These are phyloP conservation scores for Teleopsis dalmanni DNA, from an alignment of 1,140 invertebrate genomes.

Conservation along the genomic window DNA sequence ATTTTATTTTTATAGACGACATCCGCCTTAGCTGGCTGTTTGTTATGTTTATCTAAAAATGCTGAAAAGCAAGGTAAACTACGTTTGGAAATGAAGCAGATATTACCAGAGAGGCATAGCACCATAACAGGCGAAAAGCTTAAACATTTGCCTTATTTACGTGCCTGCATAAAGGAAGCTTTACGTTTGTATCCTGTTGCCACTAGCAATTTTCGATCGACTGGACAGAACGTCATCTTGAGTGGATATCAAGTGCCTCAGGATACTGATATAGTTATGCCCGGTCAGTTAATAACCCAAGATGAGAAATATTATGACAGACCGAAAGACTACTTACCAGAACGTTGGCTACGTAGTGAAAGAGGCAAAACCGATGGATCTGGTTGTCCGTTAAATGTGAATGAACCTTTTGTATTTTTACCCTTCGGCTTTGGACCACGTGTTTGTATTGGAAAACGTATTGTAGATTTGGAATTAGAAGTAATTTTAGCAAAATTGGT, in stretches of 20 bases:
- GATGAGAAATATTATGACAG: slow-evolving; percentile 46
- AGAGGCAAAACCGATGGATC: background rate
- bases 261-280: slow-evolving; percentile 47
- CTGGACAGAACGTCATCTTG: slow-evolving; percentile 47
- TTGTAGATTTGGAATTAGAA: slow-evolving; percentile 65
- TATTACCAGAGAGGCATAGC: slow-evolving; percentile 45
- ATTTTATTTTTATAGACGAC: slow-evolving; percentile 14
- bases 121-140: slow-evolving; percentile 49
- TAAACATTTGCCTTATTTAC: slow-evolving; percentile 51
- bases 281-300: slow-evolving; percentile 41
- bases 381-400: slow-evolving; percentile 29
- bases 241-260: slow-evolving; percentile 52
- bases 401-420: slow-evolving; percentile 55
- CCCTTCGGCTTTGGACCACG: slow-evolving; percentile 58
- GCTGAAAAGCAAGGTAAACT: slow-evolving; percentile 61
- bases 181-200: slow-evolving; percentile 49
- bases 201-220: slow-evolving; percentile 43
- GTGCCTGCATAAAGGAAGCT: slow-evolving; percentile 56
- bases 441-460: slow-evolving; percentile 53
- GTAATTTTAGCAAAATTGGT: slow-evolving; percentile 22
- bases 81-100: slow-evolving; percentile 56
- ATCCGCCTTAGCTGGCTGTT: slow-evolving; percentile 11
- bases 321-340: slow-evolving; percentile 49
- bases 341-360: slow-evolving; percentile 48
- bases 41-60: slow-evolving; percentile 53